Conservation (phyloP, 2,797 vertebrate species). For the Morus bassanus region DNA sequence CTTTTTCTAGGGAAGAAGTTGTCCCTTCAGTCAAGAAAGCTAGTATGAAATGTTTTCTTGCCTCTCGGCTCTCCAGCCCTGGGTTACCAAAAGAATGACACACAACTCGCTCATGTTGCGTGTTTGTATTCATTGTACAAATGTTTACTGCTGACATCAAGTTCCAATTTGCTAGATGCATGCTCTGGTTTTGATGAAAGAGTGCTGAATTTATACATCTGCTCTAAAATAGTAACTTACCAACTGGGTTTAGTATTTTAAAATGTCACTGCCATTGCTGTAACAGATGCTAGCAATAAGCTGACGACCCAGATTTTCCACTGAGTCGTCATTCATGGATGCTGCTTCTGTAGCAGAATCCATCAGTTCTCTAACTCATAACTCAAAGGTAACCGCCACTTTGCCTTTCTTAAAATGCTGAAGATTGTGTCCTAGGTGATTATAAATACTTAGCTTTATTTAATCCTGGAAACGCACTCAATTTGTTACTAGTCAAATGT, state of each 20-base stretch:
- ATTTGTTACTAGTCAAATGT: not conserved
- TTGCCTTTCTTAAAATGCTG: not conserved
- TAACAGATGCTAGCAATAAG: not conserved
- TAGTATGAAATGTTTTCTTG: not conserved
- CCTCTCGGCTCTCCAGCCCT: not conserved
- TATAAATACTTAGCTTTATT: not conserved
- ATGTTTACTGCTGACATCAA: not conserved
- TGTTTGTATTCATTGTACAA: not conserved
- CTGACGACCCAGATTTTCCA: conserved; percentile 23
- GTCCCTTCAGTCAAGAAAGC: not conserved
- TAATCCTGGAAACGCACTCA: not conserved
- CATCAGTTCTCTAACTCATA: not conserved
- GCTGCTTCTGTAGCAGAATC: conserved; percentile 1
- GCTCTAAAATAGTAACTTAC: conserved; percentile 4
- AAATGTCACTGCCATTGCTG: conserved; percentile 16
- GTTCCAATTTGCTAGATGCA: not conserved
- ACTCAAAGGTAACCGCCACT: not conserved
- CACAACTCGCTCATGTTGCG: not conserved
- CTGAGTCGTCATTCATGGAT: not conserved
- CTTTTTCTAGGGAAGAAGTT: not conserved
- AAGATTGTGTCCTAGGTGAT: not conserved
- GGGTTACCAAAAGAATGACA: not conserved
- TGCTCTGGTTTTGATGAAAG: conserved; percentile 20
- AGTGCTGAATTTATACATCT: conserved; percentile 31
- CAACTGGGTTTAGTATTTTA: not conserved